These are phyloP conservation scores for Campylorhamphus procurvoides DNA, from an alignment of 2,113 vertebrate species.

Conservation along the genomic window DNA sequence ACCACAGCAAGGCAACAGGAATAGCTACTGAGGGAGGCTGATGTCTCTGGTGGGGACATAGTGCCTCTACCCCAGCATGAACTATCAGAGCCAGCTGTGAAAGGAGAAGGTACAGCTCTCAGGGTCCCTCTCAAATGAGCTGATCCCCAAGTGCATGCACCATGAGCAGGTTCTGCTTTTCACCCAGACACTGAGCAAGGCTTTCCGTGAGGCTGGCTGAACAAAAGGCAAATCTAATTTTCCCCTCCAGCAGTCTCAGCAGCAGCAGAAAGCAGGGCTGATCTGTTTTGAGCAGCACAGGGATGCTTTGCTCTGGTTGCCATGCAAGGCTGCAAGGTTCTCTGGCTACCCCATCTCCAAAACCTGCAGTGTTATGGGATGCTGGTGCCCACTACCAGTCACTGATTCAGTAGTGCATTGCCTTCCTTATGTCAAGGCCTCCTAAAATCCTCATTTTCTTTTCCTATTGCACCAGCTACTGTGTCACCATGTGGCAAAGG, in stretches of 20 bases:
- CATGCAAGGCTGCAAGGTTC: neutral
- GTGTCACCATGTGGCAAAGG: neutral
- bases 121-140: neutral
- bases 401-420: neutral
- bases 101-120: neutral
- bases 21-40: neutral
- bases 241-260: constrained; percentile 16
- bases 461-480: neutral
- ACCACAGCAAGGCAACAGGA: neutral
- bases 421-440: neutral
- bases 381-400: neutral
- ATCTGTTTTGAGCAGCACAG: neutral
- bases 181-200: neutral
- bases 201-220: neutral
- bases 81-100: neutral
- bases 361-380: accelerated
- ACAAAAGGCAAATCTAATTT: constrained; percentile 47
- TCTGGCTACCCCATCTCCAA: neutral
- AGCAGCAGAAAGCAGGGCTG: neutral
- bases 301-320: neutral
- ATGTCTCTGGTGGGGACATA: neutral
- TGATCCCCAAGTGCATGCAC: neutral
- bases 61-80: neutral
- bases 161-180: neutral
- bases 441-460: neutral